Base-by-base conservation (phyloP, 1,140 invertebrate genomes). In the Bombus confusus region DNA sequence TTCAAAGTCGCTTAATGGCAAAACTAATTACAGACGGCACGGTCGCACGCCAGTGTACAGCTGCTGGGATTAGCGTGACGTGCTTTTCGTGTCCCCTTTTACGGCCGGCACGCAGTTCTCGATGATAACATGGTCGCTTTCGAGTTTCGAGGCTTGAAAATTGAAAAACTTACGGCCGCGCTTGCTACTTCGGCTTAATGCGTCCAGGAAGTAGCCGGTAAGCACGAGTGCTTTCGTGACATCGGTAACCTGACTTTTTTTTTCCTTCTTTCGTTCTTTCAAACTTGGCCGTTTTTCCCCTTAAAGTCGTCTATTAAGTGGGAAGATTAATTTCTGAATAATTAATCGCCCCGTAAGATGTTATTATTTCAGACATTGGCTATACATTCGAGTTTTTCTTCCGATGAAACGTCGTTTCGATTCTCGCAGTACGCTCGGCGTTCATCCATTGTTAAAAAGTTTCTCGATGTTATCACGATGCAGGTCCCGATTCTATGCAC, bases 1-100 rank as follows among this genome's bases (percentile, higher is more conserved):
- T 92, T 92, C 89, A 76, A 91, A 92, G 91, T 91, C 88, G 86
- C 92, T 91, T 94, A 92, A 93, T 90, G 88, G 91, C 88, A 86
- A 89, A 89, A 92, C 91, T 93, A 93, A 94, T 94, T 93, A 94
- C 86, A 88, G 88, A 88, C 87, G 69, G 86, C 71, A 78, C 89
- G 74, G 62, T 86, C 74, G 85, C 84, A 62, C 62, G 68, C 3
- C 66, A 82, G 80, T 81, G 78, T 84, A 82, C 86, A 82, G 86
- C 74, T 88, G 77, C 71, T 31, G 76, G 47, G 91, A 93, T 93
- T 93, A 91, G 91, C 91, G 91, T 93, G 92, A 93, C 91, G 86
- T 87, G 89, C 76, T 87, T 87, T 62, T 74, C 72, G 64, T 74
- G 75, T 88, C 84, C 59, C 78, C 73, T 34, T 43, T 74, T 59